Conservation (phyloP, 2,888 invertebrate genomes). For the Candidula unifasciata region DNA sequence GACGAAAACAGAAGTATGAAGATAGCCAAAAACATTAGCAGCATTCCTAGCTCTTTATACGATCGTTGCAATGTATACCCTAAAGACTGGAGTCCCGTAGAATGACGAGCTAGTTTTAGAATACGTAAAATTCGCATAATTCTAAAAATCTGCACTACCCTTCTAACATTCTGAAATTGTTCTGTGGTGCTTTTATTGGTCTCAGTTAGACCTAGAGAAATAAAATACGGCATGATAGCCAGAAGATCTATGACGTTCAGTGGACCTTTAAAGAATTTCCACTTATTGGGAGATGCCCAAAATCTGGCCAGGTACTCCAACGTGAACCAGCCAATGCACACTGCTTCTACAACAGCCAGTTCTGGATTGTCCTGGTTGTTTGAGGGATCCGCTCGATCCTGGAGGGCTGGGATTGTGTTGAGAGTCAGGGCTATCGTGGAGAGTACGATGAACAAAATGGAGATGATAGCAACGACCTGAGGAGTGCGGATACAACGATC, state of each 20-base stretch:
- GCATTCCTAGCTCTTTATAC: constrained; percentile 96
- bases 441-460: constrained; percentile 99
- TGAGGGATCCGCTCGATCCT: constrained; percentile 89
- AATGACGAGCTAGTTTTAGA: constrained; percentile 88
- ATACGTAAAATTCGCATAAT: constrained; percentile 81
- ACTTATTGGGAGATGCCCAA: constrained; percentile 98
- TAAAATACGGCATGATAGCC: constrained; percentile 99
- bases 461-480: constrained; percentile 92
- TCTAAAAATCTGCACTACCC: constrained; percentile 99
- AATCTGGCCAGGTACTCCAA: constrained; percentile 97
- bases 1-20: constrained; percentile 99
- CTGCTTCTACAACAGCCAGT: constrained; percentile 97
- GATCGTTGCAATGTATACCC: constrained; percentile 98
- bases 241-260: constrained; percentile 98
- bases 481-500: constrained; percentile 45
- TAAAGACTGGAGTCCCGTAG: constrained; percentile 97
- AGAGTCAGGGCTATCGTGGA: constrained; percentile 99
- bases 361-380: constrained; percentile 72
- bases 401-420: constrained; percentile 98
- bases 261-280: constrained; percentile 99
- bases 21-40: constrained; percentile 99
- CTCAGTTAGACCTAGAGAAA: constrained; percentile 96
- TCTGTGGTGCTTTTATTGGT: constrained; percentile 87
- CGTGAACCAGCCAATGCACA: constrained; percentile 99
- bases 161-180: constrained; percentile 90